phyloP scores from a whole-genome alignment of 2,113 vertebrate genomes.

The Pantherophis guttatus region DNA sequence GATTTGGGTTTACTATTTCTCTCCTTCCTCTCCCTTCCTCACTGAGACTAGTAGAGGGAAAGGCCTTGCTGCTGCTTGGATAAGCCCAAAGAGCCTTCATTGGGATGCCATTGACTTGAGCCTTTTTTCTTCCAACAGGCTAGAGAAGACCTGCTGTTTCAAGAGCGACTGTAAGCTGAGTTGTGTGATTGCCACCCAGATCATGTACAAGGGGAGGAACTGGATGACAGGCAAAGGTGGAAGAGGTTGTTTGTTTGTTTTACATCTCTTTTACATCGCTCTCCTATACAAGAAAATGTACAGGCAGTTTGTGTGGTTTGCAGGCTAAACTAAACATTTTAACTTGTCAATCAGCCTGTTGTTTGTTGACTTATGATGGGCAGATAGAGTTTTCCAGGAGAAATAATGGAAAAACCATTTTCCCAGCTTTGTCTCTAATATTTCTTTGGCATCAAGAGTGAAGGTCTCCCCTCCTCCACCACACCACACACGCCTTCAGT shows the following conservation, averaged over 20 bases:
- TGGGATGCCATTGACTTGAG: neutral
- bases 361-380: constrained; percentile 90
- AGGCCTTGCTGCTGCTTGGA: neutral
- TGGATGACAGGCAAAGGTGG: constrained; percentile 33
- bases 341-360: constrained; percentile 77
- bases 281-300: constrained; percentile 69
- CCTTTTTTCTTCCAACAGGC: fast-evolving
- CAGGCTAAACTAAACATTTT: constrained; percentile 81
- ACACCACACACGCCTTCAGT: constrained; percentile 27
- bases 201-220: neutral
- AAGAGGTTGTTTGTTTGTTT: constrained; percentile 66
- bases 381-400: constrained; percentile 73
- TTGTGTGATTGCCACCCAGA: neutral
- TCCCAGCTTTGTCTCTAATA: constrained; percentile 75
- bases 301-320: constrained; percentile 68
- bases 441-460: constrained; percentile 78
- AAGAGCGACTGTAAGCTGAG: neutral
- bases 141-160: neutral
- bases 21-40: neutral
- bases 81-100: neutral
- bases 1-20: neutral
- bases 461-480: constrained; percentile 66
- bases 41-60: neutral
- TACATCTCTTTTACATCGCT: constrained; percentile 67
- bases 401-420: constrained; percentile 77